These are phyloP conservation scores for Diplosoma virens DNA, from an alignment of 23 tunicate genomes.

Conservation along the genomic window DNA sequence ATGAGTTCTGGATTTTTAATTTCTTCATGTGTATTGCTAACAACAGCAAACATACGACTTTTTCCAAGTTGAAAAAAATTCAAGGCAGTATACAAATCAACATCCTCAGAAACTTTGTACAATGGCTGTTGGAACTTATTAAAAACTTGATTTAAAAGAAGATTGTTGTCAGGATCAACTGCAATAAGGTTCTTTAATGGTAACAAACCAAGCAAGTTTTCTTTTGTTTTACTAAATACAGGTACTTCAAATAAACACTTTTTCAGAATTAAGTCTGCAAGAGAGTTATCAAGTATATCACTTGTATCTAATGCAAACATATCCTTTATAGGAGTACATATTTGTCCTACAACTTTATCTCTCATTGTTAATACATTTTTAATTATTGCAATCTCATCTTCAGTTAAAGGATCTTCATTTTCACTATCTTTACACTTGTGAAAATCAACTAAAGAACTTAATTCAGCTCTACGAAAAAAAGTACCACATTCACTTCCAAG, in stretches of 20 bases:
- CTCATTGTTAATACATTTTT: slow-evolving; percentile 87
- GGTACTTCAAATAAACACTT: slow-evolving; percentile 85
- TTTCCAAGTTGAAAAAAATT: slow-evolving; percentile 81
- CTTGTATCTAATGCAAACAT: slow-evolving; percentile 56
- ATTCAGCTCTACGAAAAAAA: slow-evolving; percentile 87
- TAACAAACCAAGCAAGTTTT: slow-evolving; percentile 62
- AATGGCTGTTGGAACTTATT: slow-evolving; percentile 51
- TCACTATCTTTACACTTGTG: slow-evolving; percentile 50
- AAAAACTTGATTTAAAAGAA: slow-evolving; percentile 54
- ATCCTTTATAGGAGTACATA: slow-evolving; percentile 69
- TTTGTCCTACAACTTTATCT: slow-evolving; percentile 64
- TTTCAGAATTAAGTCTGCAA: slow-evolving; percentile 46
- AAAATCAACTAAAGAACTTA: slow-evolving; percentile 73
- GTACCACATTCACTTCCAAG: slow-evolving; percentile 76
- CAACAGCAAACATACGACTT: slow-evolving; percentile 83
- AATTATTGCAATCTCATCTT: slow-evolving; percentile 76
- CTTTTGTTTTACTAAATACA: slow-evolving; percentile 43
- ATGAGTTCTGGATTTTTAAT: background rate
- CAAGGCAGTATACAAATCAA: slow-evolving; percentile 49
- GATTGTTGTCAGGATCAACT: slow-evolving; percentile 71
- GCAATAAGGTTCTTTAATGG: slow-evolving; percentile 69
- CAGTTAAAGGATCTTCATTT: slow-evolving; percentile 88
- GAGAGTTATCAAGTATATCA: slow-evolving; percentile 50
- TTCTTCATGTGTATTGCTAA: background rate
- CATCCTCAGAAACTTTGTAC: slow-evolving; percentile 36